These are phyloP conservation scores for Aegotheles bennettii DNA, from an alignment of 2,113 vertebrate species.

Conservation along the genomic window DNA sequence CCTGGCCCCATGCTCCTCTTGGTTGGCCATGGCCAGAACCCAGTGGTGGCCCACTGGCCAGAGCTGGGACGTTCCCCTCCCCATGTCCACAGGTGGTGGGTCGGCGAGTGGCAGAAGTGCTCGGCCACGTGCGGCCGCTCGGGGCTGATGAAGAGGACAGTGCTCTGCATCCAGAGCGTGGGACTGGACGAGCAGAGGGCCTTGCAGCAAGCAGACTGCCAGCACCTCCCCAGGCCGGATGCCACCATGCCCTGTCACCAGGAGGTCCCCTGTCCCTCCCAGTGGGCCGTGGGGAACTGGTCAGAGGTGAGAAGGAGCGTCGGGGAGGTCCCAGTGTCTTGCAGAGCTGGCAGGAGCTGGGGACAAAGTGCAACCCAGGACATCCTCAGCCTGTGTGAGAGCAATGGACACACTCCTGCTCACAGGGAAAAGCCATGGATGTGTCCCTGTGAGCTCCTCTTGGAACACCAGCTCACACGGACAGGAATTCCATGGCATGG, in stretches of 20 bases:
- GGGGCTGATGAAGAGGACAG: constrained; percentile 77
- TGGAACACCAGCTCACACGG: not conserved
- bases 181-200: constrained; percentile 84
- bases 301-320: constrained; percentile 75
- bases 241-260: constrained; percentile 73
- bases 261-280: constrained; percentile 80
- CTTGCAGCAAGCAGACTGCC: constrained; percentile 72
- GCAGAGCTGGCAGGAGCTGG: not conserved
- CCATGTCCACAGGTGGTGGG: constrained; percentile 85
- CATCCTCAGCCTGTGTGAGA: rapidly evolving
- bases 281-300: constrained; percentile 86
- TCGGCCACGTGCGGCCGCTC: constrained; percentile 77
- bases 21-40: no score
- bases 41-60: no score
- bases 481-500: rapidly evolving
- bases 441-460: rapidly evolving
- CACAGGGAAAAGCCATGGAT: rapidly evolving
- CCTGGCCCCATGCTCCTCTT: not conserved
- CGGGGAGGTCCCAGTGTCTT: rapidly evolving
- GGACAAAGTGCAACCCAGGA: not conserved
- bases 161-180: constrained; percentile 86
- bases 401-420: rapidly evolving
- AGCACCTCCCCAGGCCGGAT: constrained; percentile 77
- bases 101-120: constrained; percentile 88
- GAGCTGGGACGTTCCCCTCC: not conserved